Conservation (phyloP, 2,113 vertebrate species). For the Vulpes vulpes region DNA sequence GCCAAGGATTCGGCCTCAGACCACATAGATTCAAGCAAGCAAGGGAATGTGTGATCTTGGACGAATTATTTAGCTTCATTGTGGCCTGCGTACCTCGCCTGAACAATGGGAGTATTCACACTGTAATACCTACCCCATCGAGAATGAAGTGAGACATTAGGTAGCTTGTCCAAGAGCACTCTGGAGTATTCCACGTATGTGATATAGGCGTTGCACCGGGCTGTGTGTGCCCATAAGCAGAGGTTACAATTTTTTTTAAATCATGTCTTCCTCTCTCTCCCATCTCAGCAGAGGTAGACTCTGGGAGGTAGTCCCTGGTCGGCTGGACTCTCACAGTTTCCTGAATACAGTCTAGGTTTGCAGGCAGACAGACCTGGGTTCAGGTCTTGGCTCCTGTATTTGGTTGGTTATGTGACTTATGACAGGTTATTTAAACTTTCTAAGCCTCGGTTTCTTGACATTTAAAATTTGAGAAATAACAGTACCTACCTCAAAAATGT, state of each 20-base stretch:
- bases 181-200: not conserved
- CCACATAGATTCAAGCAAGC: not conserved
- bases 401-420: slow-evolving; percentile 34
- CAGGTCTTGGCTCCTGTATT: not conserved
- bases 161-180: not conserved
- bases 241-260: not conserved
- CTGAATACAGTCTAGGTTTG: not conserved
- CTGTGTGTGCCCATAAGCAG: not conserved
- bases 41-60: not conserved
- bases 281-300: not conserved
- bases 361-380: not conserved
- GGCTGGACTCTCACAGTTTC: not conserved
- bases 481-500: not conserved
- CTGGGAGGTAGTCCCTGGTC: not conserved
- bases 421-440: slow-evolving; percentile 10
- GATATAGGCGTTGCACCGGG: not conserved
- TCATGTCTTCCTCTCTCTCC: not conserved
- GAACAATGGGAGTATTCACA: not conserved
- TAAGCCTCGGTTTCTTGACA: slow-evolving; percentile 12
- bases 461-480: not conserved
- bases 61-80: slow-evolving; percentile 4
- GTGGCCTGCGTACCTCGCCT: not conserved
- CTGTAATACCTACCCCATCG: not conserved
- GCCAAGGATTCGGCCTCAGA: not conserved
- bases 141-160: slow-evolving; percentile 20